These are phyloP conservation scores for Scaptomyza pallida DNA, from an alignment of 1,140 invertebrate species.

Conservation along the genomic window DNA sequence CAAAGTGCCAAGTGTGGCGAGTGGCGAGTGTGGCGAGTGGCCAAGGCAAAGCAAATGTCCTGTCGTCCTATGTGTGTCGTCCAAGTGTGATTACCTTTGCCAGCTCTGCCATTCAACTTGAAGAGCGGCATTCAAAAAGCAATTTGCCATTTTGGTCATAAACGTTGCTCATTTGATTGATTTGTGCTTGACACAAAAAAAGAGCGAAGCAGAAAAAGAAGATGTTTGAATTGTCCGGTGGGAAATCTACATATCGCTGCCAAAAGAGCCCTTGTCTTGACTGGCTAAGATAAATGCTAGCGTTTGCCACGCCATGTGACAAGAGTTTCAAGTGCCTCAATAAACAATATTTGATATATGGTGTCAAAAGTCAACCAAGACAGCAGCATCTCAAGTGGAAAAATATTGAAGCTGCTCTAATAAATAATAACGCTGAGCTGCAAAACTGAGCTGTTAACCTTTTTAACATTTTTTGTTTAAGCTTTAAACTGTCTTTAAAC, in stretches of 20 bases:
- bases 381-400: neutral
- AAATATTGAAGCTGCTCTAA: neutral
- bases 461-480: neutral
- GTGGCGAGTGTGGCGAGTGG: conserved; percentile 37
- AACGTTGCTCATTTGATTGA: conserved; percentile 73
- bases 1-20: conserved; percentile 44
- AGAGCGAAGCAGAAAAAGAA: conserved; percentile 2
- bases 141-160: conserved; percentile 76
- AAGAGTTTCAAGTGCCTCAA: conserved; percentile 30
- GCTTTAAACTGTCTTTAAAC: no score
- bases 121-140: conserved; percentile 52
- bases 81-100: conserved; percentile 40
- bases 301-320: conserved; percentile 25
- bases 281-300: conserved; percentile 28
- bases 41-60: conserved; percentile 50
- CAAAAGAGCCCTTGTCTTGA: conserved; percentile 12
- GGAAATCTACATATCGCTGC: conserved; percentile 36
- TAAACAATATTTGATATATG: conserved; percentile 44
- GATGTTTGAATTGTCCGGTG: conserved; percentile 15
- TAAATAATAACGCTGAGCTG: neutral
- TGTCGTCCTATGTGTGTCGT: neutral
- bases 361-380: conserved; percentile 13
- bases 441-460: neutral
- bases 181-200: conserved; percentile 51
- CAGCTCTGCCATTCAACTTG: neutral